These are phyloP conservation scores for Rallus limicola DNA, from an alignment of 2,113 vertebrate genomes.

Conservation along the genomic window DNA sequence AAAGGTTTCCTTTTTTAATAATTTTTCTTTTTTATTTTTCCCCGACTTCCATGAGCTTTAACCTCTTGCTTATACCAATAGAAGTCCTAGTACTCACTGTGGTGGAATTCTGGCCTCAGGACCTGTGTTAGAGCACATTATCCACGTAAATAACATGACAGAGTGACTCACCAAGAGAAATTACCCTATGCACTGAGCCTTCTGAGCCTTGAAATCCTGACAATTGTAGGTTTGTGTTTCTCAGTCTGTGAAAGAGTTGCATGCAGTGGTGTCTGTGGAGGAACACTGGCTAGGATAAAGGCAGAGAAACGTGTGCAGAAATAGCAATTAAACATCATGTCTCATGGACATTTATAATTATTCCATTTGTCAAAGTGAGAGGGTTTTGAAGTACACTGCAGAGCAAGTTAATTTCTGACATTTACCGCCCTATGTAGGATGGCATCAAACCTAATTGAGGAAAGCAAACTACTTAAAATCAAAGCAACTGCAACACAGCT, in stretches of 20 bases:
- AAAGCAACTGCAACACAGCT: background rate
- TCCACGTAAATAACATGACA: background rate
- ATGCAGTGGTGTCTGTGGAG: background rate
- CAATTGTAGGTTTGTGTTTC: background rate
- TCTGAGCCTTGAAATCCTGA: background rate
- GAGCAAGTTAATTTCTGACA: background rate
- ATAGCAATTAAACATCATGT: background rate
- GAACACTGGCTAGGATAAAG: background rate
- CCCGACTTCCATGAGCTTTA: background rate
- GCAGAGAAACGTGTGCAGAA: background rate
- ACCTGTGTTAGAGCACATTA: background rate
- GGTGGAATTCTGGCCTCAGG: background rate
- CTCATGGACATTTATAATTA: background rate
- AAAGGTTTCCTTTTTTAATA: background rate
- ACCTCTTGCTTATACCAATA: background rate
- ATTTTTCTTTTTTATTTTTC: too few species aligned
- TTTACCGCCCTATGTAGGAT: too few species aligned
- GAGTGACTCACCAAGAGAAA: background rate
- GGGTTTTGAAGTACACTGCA: background rate
- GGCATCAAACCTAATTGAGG: background rate
- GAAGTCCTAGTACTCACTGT: background rate
- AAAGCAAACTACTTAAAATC: background rate
- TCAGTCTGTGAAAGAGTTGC: background rate
- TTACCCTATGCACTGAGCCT: background rate
- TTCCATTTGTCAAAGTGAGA: background rate